Evolutionary conservation across 2,113 vertebrate genomes (phyloP).

Genomic region (Crotalus viridis): DNA sequence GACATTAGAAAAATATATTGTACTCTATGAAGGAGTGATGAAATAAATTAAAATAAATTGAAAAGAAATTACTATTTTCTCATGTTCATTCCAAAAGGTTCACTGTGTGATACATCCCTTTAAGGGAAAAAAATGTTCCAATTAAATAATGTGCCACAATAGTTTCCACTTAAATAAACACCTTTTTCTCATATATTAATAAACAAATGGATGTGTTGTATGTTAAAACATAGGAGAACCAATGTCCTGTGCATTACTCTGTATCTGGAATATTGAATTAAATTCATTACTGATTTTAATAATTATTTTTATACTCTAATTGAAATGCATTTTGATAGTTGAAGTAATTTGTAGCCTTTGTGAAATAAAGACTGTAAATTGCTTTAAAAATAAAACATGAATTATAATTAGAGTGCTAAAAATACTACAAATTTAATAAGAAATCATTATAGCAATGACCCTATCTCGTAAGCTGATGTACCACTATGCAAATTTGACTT

Average conservation of each 20-base stretch:
- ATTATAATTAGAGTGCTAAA: neutral
- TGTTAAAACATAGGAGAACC: neutral
- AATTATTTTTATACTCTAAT: neutral
- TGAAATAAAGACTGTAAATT: neutral
- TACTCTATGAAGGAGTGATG: neutral
- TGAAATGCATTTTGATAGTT: neutral
- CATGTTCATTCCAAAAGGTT: neutral
- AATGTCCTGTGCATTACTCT: neutral
- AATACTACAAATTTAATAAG: neutral
- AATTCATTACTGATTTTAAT: neutral
- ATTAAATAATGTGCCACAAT: neutral
- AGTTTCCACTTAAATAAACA: constrained; percentile 4
- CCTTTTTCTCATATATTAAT: neutral
- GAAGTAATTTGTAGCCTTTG: neutral
- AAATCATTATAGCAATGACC: neutral
- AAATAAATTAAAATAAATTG: neutral
- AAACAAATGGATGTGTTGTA: neutral
- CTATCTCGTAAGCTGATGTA: neutral
- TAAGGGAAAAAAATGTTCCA: neutral
- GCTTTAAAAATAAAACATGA: neutral
- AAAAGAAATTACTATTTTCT: neutral
- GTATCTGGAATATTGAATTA: neutral
- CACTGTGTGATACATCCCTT: neutral
- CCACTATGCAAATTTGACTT: neutral
- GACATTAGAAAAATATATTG: neutral